Base-by-base conservation (phyloP, 2,797 vertebrate genomes). In the Aeoliscus strigatus region DNA sequence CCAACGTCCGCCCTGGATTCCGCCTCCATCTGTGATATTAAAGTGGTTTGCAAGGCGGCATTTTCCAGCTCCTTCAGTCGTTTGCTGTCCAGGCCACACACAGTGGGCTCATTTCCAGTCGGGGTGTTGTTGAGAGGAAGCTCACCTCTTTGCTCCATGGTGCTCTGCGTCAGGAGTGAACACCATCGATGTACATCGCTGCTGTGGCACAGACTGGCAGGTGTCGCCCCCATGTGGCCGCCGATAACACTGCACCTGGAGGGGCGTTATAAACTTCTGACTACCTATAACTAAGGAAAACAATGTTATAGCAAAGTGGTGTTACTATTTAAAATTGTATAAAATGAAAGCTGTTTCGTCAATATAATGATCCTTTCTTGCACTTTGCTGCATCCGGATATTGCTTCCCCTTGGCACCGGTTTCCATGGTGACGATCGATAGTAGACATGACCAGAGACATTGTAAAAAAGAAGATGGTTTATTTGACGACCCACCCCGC, bases 1-100 rank as follows among this genome's bases (percentile, higher is more conserved):
- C 48, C 66, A 24, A 48, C 29, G 35, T 74, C 70, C 16, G 70
- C 61, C 15, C 39, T 51, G 2, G 78, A 38, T 47, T 79, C 79
- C 4, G 66, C 54, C 50, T 88, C 87, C 81, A 83, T 82, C 26
- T 51, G 67, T 16, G 85, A 71, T 60, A 83, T 82, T 41, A 88
- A 55, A 17, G 77, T 79, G 4, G 73, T 87, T 9, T 88, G 87
- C 50, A 88, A 51, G 4, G 86, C 85, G 7, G 62, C 79, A 75
- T 89, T 89, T 58, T 87, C 86, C 45, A 86, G 60, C 60, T 90
- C 83, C 21, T 89, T 89, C 12, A 85, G 34, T 12, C 81, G 81
- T 39, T 90, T 89, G 9, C 70, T 82, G 51, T 81, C 66, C 12
- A 75, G 72, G 61, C 78, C 61, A 54, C 62, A 56, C 27, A 50